Percentiles rank a stretch among this genome's conserved stretches.
phyloP scores from a whole-genome alignment of 2,113 vertebrate genomes.

The Mesoclemmys tuberculata region DNA sequence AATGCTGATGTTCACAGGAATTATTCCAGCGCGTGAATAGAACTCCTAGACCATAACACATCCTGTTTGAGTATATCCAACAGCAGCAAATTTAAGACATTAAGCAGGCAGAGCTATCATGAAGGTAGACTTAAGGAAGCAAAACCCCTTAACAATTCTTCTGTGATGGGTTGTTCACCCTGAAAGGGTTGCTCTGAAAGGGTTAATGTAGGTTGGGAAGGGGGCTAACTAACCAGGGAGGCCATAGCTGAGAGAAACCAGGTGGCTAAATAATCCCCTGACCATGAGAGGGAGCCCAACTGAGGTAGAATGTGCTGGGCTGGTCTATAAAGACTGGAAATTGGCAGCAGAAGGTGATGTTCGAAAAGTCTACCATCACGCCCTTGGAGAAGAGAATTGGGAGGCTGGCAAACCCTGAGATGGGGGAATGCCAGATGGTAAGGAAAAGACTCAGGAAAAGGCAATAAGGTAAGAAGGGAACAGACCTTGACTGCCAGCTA shows the following conservation, averaged over 20 bases:
- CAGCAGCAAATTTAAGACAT: neutral
- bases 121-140: neutral
- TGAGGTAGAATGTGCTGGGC: neutral
- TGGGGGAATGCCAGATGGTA: neutral
- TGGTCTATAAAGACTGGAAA: neutral
- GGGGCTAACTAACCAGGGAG: neutral
- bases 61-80: neutral
- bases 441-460: neutral
- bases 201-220: neutral
- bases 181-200: neutral
- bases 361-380: neutral
- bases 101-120: neutral
- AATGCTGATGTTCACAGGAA: neutral
- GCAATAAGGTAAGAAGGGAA: neutral
- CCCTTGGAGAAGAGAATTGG: neutral
- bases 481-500: neutral
- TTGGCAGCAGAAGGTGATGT: neutral
- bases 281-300: neutral
- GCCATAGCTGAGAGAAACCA: neutral
- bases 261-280: neutral
- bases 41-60: neutral
- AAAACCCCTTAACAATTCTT: neutral
- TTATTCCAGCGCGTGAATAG: neutral
- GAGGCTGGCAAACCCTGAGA: neutral
- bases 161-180: neutral